Base-by-base conservation (phyloP, 2,797 vertebrate species). In the Lacerta viridis region DNA sequence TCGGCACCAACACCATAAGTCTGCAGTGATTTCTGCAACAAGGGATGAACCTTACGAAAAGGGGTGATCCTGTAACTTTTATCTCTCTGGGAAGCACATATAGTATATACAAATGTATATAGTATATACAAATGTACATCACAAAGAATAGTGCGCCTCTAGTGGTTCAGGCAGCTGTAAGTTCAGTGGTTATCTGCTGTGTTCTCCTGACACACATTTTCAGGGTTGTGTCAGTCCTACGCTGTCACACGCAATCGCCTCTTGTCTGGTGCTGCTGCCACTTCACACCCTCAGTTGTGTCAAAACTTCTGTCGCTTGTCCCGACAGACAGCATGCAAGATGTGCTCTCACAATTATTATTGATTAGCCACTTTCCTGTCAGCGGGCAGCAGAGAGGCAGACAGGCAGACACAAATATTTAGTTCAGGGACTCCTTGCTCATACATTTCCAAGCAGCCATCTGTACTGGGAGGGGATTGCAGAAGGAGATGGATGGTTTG, bases 351-450 rank as follows among this genome's bases (percentile, higher is more conserved):
- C 29, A 64, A 36, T 72, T 46, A 29, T 59, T 86, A 83, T 46
- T 83, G 80, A 77, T 89, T 46, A 33, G n/a, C 41, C 10, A 5
- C 46, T 61, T 18, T 83, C 33, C 61, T 89, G 64, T 61, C 88
- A 78, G 13, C 13, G 33, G 33, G 27, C 18, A 41, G 71, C n/a
- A 27, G n/a, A n/a, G 9, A 27, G 71, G 41, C 17, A 33, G 61
- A 55, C 25, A 46, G 59, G 68, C 29, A 86, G 72, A 61, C 61
- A 77, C 33, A 23, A n/a, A 55, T 43, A 75, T 75, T 64, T 75
- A 75, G 59, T 66, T 68, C 33, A 41, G 46, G 0, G 72, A 13
- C 78, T 59, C 46, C 36, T 87, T 79, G 74, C 25, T 23, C 25
- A 17, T 27, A 46, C 33, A 15, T 41, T 71, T 80, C 33, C 33